Conservation (phyloP, 2,113 vertebrate species). For the Panurus biarmicus region DNA sequence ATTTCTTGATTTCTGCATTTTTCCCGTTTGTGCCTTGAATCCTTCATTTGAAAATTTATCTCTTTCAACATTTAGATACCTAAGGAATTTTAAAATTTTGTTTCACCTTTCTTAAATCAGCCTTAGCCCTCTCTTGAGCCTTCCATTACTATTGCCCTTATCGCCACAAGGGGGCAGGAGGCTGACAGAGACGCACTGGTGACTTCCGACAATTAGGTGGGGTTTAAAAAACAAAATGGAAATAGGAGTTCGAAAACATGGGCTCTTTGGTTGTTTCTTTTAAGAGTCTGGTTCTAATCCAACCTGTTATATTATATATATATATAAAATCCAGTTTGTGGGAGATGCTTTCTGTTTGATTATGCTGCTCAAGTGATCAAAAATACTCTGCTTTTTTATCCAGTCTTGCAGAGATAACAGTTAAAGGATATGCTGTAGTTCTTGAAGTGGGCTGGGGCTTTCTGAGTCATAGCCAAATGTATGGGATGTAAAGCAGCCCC, state of each 20-base stretch:
- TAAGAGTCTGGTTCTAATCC: not conserved
- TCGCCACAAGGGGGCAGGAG: slow-evolving; percentile 16
- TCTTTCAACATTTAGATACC: not conserved
- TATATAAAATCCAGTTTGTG: not conserved
- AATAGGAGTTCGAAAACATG: not conserved
- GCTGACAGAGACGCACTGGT: not conserved
- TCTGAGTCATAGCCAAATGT: not conserved
- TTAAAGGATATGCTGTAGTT: not conserved
- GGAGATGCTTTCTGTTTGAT: not conserved
- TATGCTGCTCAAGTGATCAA: not conserved
- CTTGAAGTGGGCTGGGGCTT: not conserved
- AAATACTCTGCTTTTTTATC: not conserved
- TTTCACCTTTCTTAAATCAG: not conserved
- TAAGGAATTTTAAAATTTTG: not conserved
- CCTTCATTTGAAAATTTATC: not conserved
- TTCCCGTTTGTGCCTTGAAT: not conserved
- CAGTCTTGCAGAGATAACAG: not conserved
- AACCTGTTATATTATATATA: not conserved
- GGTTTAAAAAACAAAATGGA: not conserved
- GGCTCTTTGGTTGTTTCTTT: not conserved
- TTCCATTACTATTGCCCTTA: fast-evolving
- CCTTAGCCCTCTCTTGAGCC: not conserved
- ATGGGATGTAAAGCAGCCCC: not conserved
- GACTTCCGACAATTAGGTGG: not conserved
- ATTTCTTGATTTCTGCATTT: not conserved